Conservation (phyloP, 2,888 invertebrate genomes). For the Cheilosia vulpina region DNA sequence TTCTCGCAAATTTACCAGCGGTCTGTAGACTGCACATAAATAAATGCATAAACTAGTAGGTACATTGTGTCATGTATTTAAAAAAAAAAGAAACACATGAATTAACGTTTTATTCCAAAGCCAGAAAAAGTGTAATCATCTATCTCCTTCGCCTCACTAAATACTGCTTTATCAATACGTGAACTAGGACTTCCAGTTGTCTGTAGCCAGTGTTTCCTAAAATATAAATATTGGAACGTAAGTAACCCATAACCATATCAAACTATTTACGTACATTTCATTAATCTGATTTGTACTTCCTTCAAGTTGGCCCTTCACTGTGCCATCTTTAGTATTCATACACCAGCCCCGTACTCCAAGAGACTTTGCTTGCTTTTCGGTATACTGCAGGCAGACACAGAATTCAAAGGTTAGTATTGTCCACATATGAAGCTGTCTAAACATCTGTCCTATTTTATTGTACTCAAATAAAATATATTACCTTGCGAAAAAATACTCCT, state of each 20-base stretch:
- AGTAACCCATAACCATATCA: too few species aligned
- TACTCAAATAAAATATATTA: slow-evolving; percentile 71
- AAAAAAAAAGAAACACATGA: too few species aligned
- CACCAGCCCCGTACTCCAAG: slow-evolving; percentile 88
- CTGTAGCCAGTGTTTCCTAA: slow-evolving; percentile 84
- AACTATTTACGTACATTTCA: slow-evolving; percentile 86
- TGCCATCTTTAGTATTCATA: slow-evolving; percentile 87
- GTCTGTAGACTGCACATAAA: too few species aligned
- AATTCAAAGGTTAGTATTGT: neutral
- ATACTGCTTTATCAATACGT: slow-evolving; percentile 89
- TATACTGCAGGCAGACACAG: slow-evolving; percentile 83
- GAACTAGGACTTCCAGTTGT: slow-evolving; percentile 90
- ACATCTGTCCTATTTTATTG: neutral
- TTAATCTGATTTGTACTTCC: slow-evolving; percentile 85
- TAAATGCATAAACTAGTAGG: too few species aligned
- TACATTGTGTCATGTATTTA: too few species aligned
- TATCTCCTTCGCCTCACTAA: slow-evolving; percentile 87
- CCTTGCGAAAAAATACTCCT: slow-evolving; percentile 83
- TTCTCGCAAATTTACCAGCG: too few species aligned
- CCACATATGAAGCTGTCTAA: neutral
- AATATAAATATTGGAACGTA: neutral
- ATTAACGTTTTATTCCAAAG: slow-evolving; percentile 84
- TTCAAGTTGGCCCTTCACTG: slow-evolving; percentile 87
- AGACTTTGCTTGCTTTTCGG: slow-evolving; percentile 85
- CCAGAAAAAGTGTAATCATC: slow-evolving; percentile 83